Conservation (phyloP, 1,140 invertebrate species). For the Ridgeia piscesae region DNA sequence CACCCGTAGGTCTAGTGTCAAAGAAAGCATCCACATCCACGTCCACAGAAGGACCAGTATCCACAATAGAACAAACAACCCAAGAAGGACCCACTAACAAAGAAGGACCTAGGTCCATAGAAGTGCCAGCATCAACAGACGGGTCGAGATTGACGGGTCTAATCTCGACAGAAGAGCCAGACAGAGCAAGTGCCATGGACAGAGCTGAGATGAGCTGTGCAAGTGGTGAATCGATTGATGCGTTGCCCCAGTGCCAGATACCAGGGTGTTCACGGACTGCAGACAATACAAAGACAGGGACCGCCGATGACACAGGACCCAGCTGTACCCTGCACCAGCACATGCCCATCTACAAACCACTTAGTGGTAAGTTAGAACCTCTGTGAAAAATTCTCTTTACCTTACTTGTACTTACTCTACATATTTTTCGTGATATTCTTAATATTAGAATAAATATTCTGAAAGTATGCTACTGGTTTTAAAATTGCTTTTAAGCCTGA, state of each 20-base stretch:
- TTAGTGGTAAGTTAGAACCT: neutral
- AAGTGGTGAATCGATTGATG: no score
- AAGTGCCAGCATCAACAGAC: no score
- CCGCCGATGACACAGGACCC: neutral
- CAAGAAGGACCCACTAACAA: neutral
- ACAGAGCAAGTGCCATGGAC: no score
- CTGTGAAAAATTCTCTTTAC: no score
- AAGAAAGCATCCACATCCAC: neutral
- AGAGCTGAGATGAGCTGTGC: no score
- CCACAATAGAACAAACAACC: neutral
- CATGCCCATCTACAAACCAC: neutral
- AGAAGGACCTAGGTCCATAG: neutral
- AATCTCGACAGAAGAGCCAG: no score
- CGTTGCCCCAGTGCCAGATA: neutral
- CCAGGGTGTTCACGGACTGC: neutral
- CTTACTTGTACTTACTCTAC: no score
- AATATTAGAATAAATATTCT: neutral
- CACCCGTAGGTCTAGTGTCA: neutral
- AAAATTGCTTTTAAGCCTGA: no score
- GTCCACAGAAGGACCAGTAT: neutral
- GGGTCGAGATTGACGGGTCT: no score
- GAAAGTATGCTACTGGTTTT: no score
- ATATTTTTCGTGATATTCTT: no score
- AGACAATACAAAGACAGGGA: neutral
- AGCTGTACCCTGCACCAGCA: neutral